Evolutionary conservation across 2,888 invertebrate genomes (phyloP), one percentile per base, ranked within the genome.

Genomic region (Nyleta sp.): DNA sequence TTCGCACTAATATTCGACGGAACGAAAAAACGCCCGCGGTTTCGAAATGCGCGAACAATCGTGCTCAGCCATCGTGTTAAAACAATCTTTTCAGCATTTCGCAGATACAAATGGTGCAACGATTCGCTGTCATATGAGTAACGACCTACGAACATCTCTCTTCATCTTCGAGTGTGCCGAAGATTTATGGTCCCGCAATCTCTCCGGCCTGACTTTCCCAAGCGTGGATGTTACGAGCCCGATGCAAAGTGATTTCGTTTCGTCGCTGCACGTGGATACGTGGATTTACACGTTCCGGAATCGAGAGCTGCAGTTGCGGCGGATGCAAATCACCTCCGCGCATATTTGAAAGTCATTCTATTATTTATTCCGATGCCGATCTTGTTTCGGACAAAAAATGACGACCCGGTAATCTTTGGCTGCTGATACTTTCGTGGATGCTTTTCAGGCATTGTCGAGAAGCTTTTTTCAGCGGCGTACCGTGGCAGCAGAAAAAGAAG

Each of bases 141-240:
- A 77, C 77, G 74, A 74, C 67, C 65, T 46, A 80, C 20, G 78
- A 84, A 83, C 84, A 82, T 85, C 84, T 85, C 84, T 85, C 60
- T 77, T 82, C 85, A 85, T 84, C 84, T 84, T 73, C 81, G 85
- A 89, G 88, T 88, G 89, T 87, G 87, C 84, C 84, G 79, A 84
- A 89, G 89, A 89, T 89, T 89, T 88, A 89, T 89, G 83, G 81
- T 83, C 77, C 64, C 48, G 75, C 71, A 72, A 73, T 81, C 60
- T 70, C 70, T 70, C 22, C 28, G 59, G 52, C 31, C 78, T 77
- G 82, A 88, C 88, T 88, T 88, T 88, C 88, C 84, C 87, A 85
- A 86, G 67, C 70, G 82, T 60, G 65, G 82, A 84, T 84, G 84
- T 83, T 84, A 85, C 83, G 78, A 79, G 79, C 81, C 53, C 55